Base-by-base conservation (phyloP, 2,888 invertebrate genomes). In the Conus canariensis region DNA sequence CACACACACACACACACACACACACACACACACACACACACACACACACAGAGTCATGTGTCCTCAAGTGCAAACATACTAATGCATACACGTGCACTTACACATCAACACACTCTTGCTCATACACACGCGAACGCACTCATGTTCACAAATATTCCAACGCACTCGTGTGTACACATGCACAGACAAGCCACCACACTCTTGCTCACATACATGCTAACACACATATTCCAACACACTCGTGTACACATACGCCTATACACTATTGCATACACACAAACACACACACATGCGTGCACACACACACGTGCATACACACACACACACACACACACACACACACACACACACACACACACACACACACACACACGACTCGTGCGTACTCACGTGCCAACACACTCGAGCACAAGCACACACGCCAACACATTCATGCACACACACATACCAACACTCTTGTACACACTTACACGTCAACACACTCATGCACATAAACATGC, bases 261-360 rank as follows among this genome's bases (percentile, higher is more conserved):
- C 70, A 70, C 0, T 8, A 70, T 22, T 74, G 19, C 70, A 70
- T n/a, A 70, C 70, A 70, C 70, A 70, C 70, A 70, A 0, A 12
- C 70, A 70, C 70, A 70, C 70, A 70, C 70, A 70, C 70, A 70
- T n/a, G 0, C 70, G 7, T 19, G 16, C 70, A 70, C 70, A 70
- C 70, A 70, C 70, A 70, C 70, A 70, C 70, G 19, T n/a, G n/a
- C 74, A 74, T n/a, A 74, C 74, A 74, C 74, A 74, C 74, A n/a
- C 70, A 70, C n/a, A 70, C 70, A 70, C 70, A 70, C 70, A 22
- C 0, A 3, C n/a, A 3, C 3, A 3, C 70, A 70, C 70, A 70
- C 70, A 70, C 70, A 70, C 70, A 70, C n/a, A 12, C 70, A 70
- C 70, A n/a, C 70, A 70, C n/a, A 70, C 70, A 70, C 70, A 70